Evolutionary conservation across 1,140 invertebrate genomes (phyloP), one percentile per base, ranked within the genome.

Genomic region (Trachymyrmex septentrionalis): DNA sequence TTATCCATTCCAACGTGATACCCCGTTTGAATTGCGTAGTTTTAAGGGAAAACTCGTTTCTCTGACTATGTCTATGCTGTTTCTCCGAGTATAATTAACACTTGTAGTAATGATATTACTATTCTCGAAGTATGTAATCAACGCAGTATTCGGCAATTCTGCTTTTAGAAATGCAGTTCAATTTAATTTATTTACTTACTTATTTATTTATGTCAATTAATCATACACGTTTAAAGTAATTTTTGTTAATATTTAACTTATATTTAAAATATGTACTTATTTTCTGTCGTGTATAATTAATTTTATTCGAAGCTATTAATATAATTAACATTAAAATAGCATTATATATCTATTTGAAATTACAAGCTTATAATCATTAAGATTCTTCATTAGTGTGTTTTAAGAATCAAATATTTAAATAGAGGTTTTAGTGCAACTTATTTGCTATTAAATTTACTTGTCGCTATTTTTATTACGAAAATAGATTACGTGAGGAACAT

Each of bases 101-200:
- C 10, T 77, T 77, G 34, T 38, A 64, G 5, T 75, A 59, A 16
- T 38, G 12, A 27, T 38, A 67, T 67, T 24, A 9, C 2, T 44
- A 67, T 67, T 67, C 34, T 38, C n/a, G 27, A 69, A 48, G 2
- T 7, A n/a, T 1, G n/a, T 21, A 34, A 66, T 75, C 14, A 48
- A 71, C 3, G 67, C 7, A 19, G 1, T 59, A 24, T 59, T 76
- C 3, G 24, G 7, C 30, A 34, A 78, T 66, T 1, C 10, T 67
- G 3, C 30, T 64, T 30, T 16, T 66, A 53, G 0, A 6, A 57
- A 38, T 38, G 12, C 0, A 44, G 1, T 24, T 53, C 7, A 27
- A n/a, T 55, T 27, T n/a, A 27, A 71, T 81, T 81, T 69, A n/a
- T 9, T 24, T 57, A 21, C 19, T 78, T 69, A n/a, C 14, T 24